These are phyloP conservation scores for Sitophilus oryzae DNA, from an alignment of 1,140 invertebrate species.

Conservation along the genomic window DNA sequence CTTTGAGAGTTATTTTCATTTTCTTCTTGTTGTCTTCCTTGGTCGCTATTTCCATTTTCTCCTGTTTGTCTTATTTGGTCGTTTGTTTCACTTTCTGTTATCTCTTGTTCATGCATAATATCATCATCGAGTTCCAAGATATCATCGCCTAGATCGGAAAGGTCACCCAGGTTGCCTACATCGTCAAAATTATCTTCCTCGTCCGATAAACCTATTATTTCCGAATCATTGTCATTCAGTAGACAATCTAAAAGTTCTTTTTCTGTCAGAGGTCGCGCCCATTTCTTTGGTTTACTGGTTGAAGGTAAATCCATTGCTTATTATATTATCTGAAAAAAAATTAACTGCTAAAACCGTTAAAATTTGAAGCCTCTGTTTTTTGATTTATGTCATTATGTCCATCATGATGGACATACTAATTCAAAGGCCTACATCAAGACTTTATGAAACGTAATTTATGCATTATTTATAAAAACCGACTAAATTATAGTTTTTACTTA, in stretches of 20 bases:
- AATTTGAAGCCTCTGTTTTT: neutral
- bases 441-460: constrained; percentile 1
- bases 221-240: constrained; percentile 2
- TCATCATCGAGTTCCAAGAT: neutral
- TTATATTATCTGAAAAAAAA: too few relatives aligned
- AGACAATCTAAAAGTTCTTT: constrained; percentile 6
- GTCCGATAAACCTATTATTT: constrained; percentile 7
- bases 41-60: too few relatives aligned
- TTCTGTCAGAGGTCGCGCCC: neutral
- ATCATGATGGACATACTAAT: constrained; percentile 6
- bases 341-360: neutral
- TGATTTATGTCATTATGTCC: neutral
- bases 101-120: constrained; percentile 1
- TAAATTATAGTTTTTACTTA: too few relatives aligned
- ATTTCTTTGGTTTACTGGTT: constrained; percentile 1
- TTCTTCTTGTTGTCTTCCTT: too few relatives aligned
- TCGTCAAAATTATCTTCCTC: constrained; percentile 6
- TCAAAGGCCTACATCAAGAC: neutral
- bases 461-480: constrained; percentile 3
- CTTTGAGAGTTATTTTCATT: constrained; percentile 1
- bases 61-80: too few relatives aligned
- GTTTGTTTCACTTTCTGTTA: constrained; percentile 2
- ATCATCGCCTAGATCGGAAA: too few relatives aligned
- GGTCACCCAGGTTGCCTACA: too few relatives aligned
- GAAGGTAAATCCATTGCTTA: too few relatives aligned